These are phyloP conservation scores for Graphium colonna DNA, from an alignment of 2,888 invertebrate species.

Conservation along the genomic window DNA sequence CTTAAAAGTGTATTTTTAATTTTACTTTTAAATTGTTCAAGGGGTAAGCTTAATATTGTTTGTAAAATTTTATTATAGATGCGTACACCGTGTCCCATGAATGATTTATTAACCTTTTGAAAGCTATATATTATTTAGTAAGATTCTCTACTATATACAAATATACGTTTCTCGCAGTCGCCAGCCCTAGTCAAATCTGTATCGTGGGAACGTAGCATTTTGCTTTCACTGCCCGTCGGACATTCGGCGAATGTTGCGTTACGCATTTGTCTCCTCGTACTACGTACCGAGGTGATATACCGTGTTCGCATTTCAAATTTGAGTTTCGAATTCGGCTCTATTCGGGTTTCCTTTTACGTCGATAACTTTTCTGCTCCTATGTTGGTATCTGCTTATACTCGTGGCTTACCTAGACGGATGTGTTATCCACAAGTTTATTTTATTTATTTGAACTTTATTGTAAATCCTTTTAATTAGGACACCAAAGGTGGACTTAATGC, in stretches of 20 bases:
- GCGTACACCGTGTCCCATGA: too few species aligned
- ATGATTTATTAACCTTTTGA: too few species aligned
- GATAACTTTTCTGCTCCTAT: too few species aligned
- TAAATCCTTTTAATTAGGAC: too few species aligned
- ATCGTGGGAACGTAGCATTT: constrained; percentile 45
- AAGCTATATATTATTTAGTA: not conserved
- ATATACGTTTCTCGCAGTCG: constrained; percentile 4
- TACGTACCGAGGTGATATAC: constrained; percentile 8
- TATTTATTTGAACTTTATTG: not conserved
- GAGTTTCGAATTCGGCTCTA: not conserved
- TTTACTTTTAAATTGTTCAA: too few species aligned
- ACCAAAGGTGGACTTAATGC: too few species aligned
- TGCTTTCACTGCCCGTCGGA: constrained; percentile 38
- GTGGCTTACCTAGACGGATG: too few species aligned
- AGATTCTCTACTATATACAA: constrained; percentile 2
- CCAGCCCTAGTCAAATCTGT: constrained; percentile 24
- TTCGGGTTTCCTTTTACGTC: too few species aligned
- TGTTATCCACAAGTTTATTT: too few species aligned
- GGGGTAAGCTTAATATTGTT: too few species aligned
- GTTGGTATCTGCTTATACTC: too few species aligned
- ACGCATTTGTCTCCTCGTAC: constrained; percentile 22
- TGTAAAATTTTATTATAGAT: not conserved
- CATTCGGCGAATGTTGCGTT: constrained; percentile 25
- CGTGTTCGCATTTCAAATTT: constrained; percentile 2
- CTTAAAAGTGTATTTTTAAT: not conserved